Percentiles rank a stretch among this genome's conserved stretches.
phyloP scores from a whole-genome alignment of 2,888 invertebrate genomes.

The Thymelicus lineola region DNA sequence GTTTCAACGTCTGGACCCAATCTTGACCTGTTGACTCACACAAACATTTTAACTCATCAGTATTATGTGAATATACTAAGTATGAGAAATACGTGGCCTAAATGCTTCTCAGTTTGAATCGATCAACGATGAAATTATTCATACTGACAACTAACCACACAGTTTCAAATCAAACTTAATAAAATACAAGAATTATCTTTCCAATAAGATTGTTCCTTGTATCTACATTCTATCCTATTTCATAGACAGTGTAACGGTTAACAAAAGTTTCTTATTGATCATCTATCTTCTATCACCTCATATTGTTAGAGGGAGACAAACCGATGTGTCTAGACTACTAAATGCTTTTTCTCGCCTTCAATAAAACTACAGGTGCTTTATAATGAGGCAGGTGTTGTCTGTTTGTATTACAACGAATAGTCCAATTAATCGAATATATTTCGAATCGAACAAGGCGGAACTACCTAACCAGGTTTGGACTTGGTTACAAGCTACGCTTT shows the following conservation, averaged over 20 bases:
- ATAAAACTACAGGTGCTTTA: conserved; percentile 55
- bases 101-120: no score
- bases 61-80: no score
- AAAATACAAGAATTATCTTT: not conserved
- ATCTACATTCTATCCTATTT: conserved; percentile 12
- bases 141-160: no score
- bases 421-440: conserved; percentile 57
- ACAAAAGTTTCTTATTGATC: conserved; percentile 9
- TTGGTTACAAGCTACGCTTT: conserved; percentile 25
- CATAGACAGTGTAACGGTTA: conserved; percentile 11
- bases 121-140: no score
- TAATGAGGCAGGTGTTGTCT: conserved; percentile 58
- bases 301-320: conserved; percentile 8
- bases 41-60: no score
- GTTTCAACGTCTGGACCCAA: no score
- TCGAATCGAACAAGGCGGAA: conserved; percentile 17
- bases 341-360: conserved; percentile 30
- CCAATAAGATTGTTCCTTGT: conserved; percentile 5
- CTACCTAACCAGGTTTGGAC: conserved; percentile 3
- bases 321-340: conserved; percentile 19
- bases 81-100: no score
- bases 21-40: no score
- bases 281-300: conserved; percentile 8
- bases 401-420: conserved; percentile 65
- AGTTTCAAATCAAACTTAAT: no score